A percentile compares a stretch with the other conserved stretches of the same genome.
Evolutionary conservation across 2,113 vertebrate species (phyloP).

Genomic region (Trachemys scripta): DNA sequence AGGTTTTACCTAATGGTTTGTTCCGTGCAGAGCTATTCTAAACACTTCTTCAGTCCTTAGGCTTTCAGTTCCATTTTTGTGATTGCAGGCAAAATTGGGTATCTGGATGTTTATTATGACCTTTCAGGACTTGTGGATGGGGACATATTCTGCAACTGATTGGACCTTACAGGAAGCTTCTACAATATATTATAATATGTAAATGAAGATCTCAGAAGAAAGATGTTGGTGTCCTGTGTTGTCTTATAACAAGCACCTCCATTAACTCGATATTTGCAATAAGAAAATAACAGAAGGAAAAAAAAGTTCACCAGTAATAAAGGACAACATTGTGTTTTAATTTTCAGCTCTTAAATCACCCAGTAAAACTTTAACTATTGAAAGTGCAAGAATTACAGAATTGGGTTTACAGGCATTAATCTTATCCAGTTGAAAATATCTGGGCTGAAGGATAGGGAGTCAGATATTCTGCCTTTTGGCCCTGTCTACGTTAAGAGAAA

Average conservation of each 20-base stretch:
- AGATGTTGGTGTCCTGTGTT: not conserved
- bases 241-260: not conserved
- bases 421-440: not conserved
- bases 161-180: not conserved
- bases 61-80: not conserved
- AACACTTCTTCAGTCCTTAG: not conserved
- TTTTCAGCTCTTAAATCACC: not conserved
- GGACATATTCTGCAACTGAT: not conserved
- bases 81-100: too few relatives aligned
- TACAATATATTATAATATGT: not conserved
- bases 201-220: not conserved
- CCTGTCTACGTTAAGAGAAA: not conserved
- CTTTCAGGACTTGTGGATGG: not conserved
- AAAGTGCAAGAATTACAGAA: not conserved
- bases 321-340: not conserved
- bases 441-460: not conserved
- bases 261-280: not conserved
- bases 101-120: not conserved
- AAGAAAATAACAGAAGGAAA: not conserved
- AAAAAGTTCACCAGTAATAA: not conserved
- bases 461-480: not conserved
- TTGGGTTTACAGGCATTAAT: not conserved
- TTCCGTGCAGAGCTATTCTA: not conserved
- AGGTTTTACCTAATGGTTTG: not conserved
- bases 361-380: not conserved